Base-by-base conservation (phyloP, 2,797 vertebrate genomes). In the Lutjanus argentimaculatus region DNA sequence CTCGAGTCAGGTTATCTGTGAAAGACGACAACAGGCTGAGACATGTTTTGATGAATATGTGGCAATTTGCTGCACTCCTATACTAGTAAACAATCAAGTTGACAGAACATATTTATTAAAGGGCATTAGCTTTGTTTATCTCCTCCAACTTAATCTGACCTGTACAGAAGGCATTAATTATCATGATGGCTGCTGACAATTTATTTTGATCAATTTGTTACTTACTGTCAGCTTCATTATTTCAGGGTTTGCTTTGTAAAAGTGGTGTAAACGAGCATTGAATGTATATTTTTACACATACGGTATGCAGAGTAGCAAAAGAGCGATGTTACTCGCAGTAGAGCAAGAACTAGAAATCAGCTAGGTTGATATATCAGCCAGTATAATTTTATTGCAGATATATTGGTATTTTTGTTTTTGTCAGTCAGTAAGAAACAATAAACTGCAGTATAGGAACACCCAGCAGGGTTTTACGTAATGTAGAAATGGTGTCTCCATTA, bases 141-240 rank as follows among this genome's bases (percentile, higher is more conserved):
- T 65, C 53, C 9, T 58, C 11, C 53, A 64, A 1, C 36, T 59
- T 48, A 64, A 63, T 51, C 25, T 19, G 40, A 64, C 17, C 49
- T 55, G 16, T 25, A 55, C 25, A 66, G 42, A 82, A 71, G 25
- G 67, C 67, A 22, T 51, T 42, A 22, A 46, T 70, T 66, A 66
- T 53, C 10, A 59, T 25, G 65, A 22, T 58, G 0, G 15, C 19
- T 51, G 46, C 15, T 46, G 46, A 46, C 12, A 15, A 13, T 46
- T 46, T 46, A 46, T 46, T 46, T 46, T 45, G 8, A 45, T 45
- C 42, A 8, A 45, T 11, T 45, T 45, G 43, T 45, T 43, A 17
- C 36, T 53, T 53, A 11, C 30, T 42, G 8, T 51, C 46, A 43
- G 21, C 9, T 43, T 40, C 21, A 25, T 53, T 42, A 22, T n/a